Evolutionary conservation across 2,797 vertebrate species (phyloP).

Genomic region (Iguana delicatissima): DNA sequence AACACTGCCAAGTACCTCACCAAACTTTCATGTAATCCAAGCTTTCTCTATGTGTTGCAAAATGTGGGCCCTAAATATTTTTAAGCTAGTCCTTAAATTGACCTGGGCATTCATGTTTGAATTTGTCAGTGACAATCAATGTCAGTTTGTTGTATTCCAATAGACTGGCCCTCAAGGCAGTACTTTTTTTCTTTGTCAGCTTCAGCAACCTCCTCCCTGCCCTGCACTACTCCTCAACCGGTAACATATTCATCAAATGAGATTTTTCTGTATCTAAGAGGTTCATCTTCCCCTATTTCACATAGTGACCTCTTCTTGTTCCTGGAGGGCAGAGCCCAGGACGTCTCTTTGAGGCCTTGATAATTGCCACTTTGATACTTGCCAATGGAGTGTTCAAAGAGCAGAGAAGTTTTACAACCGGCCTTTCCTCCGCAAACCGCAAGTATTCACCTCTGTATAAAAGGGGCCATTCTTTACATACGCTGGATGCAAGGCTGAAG

Average conservation of each 20-base stretch:
- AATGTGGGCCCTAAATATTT: background rate
- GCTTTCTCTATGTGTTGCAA: no score
- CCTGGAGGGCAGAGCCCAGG: conserved; percentile 18
- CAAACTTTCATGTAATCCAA: background rate
- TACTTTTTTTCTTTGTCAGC: no score
- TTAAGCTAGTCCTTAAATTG: background rate
- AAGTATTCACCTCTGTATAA: background rate
- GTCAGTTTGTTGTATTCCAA: background rate
- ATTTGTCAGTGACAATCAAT: background rate
- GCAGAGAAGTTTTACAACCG: conserved; percentile 21
- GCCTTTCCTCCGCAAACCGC: conserved; percentile 15
- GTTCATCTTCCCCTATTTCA: background rate
- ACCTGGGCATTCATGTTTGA: background rate
- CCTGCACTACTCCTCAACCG: background rate
- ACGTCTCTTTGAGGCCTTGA: conserved; percentile 8
- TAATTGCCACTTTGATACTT: conserved; percentile 44
- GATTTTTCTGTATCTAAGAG: background rate
- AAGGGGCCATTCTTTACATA: conserved; percentile 16
- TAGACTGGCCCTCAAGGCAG: background rate
- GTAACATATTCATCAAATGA: background rate
- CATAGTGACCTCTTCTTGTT: conserved; percentile 21
- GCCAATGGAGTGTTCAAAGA: conserved; percentile 31
- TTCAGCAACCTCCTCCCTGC: background rate
- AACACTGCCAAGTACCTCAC: background rate
- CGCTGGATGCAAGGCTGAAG: background rate